phyloP scores from a whole-genome alignment of 2,113 vertebrate genomes.

The Passer montanus region DNA sequence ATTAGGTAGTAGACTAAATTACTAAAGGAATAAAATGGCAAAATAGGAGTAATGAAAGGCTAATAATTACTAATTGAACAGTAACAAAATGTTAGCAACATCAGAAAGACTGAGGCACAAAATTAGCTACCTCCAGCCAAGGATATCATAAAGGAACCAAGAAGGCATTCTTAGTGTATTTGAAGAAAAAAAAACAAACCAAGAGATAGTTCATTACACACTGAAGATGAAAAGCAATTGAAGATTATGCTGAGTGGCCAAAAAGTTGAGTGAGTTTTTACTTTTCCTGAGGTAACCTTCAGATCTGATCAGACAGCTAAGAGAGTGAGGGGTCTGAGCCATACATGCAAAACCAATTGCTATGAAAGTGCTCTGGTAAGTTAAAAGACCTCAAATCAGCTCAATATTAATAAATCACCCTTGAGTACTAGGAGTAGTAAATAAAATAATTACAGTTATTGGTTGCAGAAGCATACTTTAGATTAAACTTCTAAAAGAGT shows the following conservation, averaged over 20 bases:
- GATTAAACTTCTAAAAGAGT: not conserved
- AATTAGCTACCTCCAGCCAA: not conserved
- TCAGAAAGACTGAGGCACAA: not conserved
- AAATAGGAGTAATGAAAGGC: not conserved
- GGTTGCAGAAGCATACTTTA: not conserved
- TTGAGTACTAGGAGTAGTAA: not conserved
- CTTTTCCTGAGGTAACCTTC: not conserved
- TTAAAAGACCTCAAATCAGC: not conserved
- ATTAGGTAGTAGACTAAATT: not conserved
- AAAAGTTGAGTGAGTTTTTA: not conserved
- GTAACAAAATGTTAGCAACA: not conserved
- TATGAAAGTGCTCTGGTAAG: not conserved
- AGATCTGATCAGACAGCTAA: not conserved
- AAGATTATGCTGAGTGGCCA: not conserved
- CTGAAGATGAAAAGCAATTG: not conserved
- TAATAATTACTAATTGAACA: not conserved
- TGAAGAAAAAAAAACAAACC: not conserved
- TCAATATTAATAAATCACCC: not conserved
- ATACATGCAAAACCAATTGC: not conserved
- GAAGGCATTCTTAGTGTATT: not conserved
- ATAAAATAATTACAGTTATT: not conserved
- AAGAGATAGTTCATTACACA: not conserved
- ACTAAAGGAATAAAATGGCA: not conserved
- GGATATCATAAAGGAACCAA: not conserved
- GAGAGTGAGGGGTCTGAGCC: not conserved